Base-by-base conservation (phyloP, 1,140 invertebrate genomes). In the Melipona quadrifasciata region DNA sequence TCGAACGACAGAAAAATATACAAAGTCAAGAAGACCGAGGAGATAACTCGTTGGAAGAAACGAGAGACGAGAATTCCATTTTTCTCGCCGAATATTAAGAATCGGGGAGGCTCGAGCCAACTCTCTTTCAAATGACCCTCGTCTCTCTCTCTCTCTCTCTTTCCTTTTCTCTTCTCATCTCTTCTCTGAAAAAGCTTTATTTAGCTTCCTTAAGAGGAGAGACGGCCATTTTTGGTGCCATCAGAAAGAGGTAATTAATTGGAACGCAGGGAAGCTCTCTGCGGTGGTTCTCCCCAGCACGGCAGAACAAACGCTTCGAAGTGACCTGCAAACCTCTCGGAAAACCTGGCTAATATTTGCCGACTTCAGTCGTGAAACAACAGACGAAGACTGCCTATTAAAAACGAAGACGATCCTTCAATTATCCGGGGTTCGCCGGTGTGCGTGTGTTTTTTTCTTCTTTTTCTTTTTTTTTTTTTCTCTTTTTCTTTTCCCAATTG, bases 281-380 rank as follows among this genome's bases (percentile, higher is more conserved):
- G 65, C 31, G 65, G 34, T 39, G 34, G 39, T 39, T 24, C 19
- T 19, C 19, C 67, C 39, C 67, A 34, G 19, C 67, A 27, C 67
- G 67, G 19, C 67, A 27, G 67, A 68, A 68, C 34, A 68, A 68
- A 68, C 67, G 17, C 16, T 31, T 31, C 31, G 31, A 65, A 67
- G 65, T 67, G 65, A 31, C 65, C 27, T 31, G 65, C 27, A 34
- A 67, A 67, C 34, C 16, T 34, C 67, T 68, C 34, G 27, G 24
- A 71, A 71, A 71, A 21, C 39, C 70, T 34, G 21, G 70, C 70
- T 47, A 71, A 71, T 71, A 47, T 71, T 71, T 71, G 70, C 39
- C 2, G 19, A 39, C 31, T 47, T 51, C 39, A 24, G 39, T 71
- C 11, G 27, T 31, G 39, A 24, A 71, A 71, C 70, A 47, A 71